Evolutionary conservation across 2,888 invertebrate genomes (phyloP).

Genomic region (Branchellion lobata): DNA sequence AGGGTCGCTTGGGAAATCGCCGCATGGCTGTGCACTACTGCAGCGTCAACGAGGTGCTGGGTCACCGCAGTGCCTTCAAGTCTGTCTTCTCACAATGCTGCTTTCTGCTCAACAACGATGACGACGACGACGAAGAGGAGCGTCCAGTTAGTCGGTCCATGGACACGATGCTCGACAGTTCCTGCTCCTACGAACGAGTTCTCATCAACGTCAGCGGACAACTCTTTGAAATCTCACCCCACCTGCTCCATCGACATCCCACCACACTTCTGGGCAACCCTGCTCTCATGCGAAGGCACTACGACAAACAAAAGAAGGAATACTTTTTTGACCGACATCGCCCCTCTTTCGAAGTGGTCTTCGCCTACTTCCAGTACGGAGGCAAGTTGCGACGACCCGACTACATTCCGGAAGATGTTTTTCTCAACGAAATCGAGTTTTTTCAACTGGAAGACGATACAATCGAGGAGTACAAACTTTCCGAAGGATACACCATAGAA

Average conservation of each 20-base stretch:
- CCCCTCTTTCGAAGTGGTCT: slow-evolving; percentile 62
- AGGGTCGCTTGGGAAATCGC: not conserved
- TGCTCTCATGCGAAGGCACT: slow-evolving; percentile 58
- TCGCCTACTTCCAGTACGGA: slow-evolving; percentile 61
- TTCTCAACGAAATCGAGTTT: slow-evolving; percentile 60
- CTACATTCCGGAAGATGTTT: slow-evolving; percentile 61
- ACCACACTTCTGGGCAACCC: slow-evolving; percentile 61
- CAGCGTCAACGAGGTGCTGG: slow-evolving; percentile 1
- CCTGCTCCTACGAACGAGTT: slow-evolving; percentile 56
- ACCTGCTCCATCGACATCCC: slow-evolving; percentile 59
- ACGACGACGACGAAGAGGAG: not conserved
- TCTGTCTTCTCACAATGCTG: not conserved
- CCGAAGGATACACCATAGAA: slow-evolving; percentile 60
- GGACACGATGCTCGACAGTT: not conserved
- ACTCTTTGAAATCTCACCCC: slow-evolving; percentile 60
- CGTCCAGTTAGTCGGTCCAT: no score
- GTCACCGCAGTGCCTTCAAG: slow-evolving; percentile 7
- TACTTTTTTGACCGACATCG: slow-evolving; percentile 62
- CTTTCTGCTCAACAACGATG: not conserved
- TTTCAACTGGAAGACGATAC: slow-evolving; percentile 60
- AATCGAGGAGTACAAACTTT: slow-evolving; percentile 59
- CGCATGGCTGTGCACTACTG: not conserved
- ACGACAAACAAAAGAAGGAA: slow-evolving; percentile 58
- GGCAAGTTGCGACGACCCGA: slow-evolving; percentile 60
- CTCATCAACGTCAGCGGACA: slow-evolving; percentile 61